Evolutionary conservation across 1,140 invertebrate species (phyloP).

Genomic region (Trialeurodes vaporariorum): DNA sequence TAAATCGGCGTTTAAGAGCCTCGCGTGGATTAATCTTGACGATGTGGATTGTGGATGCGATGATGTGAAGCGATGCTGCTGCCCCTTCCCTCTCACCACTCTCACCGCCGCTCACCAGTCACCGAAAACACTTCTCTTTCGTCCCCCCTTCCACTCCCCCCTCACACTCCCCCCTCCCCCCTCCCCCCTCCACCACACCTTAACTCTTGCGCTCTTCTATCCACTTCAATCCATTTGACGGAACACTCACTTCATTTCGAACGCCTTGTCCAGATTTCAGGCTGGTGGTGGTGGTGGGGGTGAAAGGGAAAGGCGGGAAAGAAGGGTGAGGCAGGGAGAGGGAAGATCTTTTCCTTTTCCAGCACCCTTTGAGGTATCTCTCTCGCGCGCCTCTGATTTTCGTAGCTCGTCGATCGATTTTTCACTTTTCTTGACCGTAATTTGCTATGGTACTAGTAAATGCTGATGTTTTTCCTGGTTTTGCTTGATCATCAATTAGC

Average conservation of each 20-base stretch:
- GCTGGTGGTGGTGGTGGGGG: background rate
- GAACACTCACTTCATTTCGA: no score
- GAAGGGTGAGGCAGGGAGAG: slow-evolving; percentile 3
- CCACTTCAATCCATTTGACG: background rate
- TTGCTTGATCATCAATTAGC: no score
- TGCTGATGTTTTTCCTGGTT: no score
- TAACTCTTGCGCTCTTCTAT: background rate
- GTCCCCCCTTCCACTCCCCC: background rate
- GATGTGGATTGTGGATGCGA: background rate
- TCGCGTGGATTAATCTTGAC: background rate
- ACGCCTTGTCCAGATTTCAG: background rate
- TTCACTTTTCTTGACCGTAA: no score
- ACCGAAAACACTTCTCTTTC: slow-evolving; percentile 4
- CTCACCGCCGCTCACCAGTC: no score
- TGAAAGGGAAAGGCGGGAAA: slow-evolving; percentile 3
- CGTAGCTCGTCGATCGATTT: no score
- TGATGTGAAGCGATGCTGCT: background rate
- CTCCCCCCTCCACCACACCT: background rate
- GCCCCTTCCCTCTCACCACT: background rate
- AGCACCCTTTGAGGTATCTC: no score
- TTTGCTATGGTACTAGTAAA: background rate
- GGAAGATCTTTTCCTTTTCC: no score
- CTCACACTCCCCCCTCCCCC: background rate
- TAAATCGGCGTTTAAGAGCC: background rate
- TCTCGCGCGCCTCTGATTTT: no score